Evolutionary conservation across 2,797 vertebrate genomes (phyloP), one percentile per base, ranked within the genome.

Genomic region (Adrianichthys oophorus): DNA sequence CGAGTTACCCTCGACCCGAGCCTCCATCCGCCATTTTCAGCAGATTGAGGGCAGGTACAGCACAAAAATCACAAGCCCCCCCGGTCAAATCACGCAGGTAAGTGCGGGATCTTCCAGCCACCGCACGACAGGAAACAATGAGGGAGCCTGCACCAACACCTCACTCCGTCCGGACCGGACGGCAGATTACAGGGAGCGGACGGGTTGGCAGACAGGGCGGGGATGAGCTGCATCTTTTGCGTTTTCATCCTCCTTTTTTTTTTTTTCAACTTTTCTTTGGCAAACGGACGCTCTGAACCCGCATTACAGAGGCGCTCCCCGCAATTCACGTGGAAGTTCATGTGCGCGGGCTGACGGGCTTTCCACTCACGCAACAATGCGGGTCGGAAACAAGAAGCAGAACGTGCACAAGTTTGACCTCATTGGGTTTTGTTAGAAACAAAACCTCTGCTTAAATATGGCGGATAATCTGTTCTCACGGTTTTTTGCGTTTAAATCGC

Each of bases 1-100:
- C 79, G 68, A 82, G 71, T 84, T 82, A 85, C 76, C 78, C 62
- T 67, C 74, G 72, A 72, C 80, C 78, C 79, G 58, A 82, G 77
- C 82, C 84, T 89, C 82, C 87, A 87, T 91, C 90, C 89, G 89
- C 90, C 91, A 92, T 92, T 91, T 92, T 92, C 89, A 81, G 80
- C 84, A 66, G 80, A 90, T 80, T 86, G 82, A 72, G 76, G 84
- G 72, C 88, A 90, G 88, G 82, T 92, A 87, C 76, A 87, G 70
- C 82, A 54, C 78, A 78, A 79, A 74, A 70, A 72, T 42, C 74
- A 50, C 82, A 75, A 70, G 63, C 69, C 63, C 69, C 63, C 69
- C 79, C 82, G 78, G 66, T 84, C 57, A 79, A 59, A 82, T 67
- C 65, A 61, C 15, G 82, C 87, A 90, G 91, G 89, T 90, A 89